Percentiles rank a stretch among this genome's conserved stretches.
These are phyloP conservation scores for Actias luna DNA, from an alignment of 2,888 invertebrate species.

Conservation along the genomic window DNA sequence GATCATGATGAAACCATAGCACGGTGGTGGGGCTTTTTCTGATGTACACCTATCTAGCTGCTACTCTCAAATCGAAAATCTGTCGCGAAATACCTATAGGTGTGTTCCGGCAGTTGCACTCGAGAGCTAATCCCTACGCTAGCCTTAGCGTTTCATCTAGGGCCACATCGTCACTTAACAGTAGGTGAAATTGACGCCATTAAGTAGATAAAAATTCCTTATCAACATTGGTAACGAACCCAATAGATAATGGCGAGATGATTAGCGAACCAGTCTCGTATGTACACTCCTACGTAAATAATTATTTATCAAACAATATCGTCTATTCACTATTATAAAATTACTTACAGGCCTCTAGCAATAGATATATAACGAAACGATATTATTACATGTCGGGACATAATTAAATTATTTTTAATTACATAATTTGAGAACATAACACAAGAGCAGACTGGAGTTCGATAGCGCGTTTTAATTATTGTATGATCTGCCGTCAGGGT, in stretches of 20 bases:
- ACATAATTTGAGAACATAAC: constrained; percentile 57
- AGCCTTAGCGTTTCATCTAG: too few species aligned
- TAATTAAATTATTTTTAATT: constrained; percentile 67
- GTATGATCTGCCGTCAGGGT: constrained; percentile 40
- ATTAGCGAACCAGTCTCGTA: too few species aligned
- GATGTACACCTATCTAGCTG: too few species aligned
- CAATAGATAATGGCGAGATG: not conserved
- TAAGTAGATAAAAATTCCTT: not conserved
- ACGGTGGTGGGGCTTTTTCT: too few species aligned
- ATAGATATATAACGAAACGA: constrained; percentile 7
- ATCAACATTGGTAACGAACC: not conserved
- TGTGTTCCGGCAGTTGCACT: too few species aligned
- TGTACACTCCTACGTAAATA: not conserved
- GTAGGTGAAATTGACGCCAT: too few species aligned
- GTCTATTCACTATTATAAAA: constrained; percentile 6
- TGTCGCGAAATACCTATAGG: too few species aligned
- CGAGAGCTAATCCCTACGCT: too few species aligned
- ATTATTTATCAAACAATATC: constrained; percentile 13
- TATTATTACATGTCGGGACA: constrained; percentile 24
- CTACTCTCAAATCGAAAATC: too few species aligned
- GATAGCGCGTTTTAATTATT: constrained; percentile 64
- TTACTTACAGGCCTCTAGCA: too few species aligned
- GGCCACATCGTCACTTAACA: too few species aligned
- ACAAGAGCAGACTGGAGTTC: constrained; percentile 47
- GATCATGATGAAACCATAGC: too few species aligned